Base-by-base conservation (phyloP, 2,113 vertebrate species). In the Jaculus jaculus region DNA sequence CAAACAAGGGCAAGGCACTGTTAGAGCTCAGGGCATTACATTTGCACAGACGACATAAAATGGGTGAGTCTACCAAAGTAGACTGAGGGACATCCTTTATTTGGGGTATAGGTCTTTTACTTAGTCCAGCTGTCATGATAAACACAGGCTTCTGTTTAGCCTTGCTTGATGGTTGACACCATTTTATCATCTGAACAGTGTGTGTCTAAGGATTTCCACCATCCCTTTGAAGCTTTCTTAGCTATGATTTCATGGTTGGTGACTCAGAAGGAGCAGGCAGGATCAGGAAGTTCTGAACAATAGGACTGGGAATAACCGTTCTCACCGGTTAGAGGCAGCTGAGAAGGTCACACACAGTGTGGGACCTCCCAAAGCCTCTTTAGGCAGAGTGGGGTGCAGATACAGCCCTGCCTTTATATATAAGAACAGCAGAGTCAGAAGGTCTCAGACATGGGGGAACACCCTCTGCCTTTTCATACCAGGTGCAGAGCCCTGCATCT, bases 201-300 rank as follows among this genome's bases (percentile, higher is more conserved):
- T 93, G 65, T 93, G 90, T 95, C 73, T 86, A 89, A 23, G 85
- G 75, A 68, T 92, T 89, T 84, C 78, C 91, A 18, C 24, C 28
- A 74, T 75, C 69, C 69, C 89, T 95, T 95, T 96, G 96, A 94
- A 94, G 83, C 77, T 89, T 95, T 88, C 95, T 94, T 79, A 96
- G 93, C 90, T 94, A 89, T 95, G 96, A 97, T 90, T 95, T 97
- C 96, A 96, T 94, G 86, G 72, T 93, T 63, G 42, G 80, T 97
- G 97, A 96, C 90, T 96, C 96, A 96, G 78, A 88, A 58, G 88
- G 91, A 81, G 58, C 90, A 81, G 89, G 92, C 87, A 84, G 87
- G 91, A 93, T 93, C 93, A 96, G 96, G 97, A 97, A 96, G 84
- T 75, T 20, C 63, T 54, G 28, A 95, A 96, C 97, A 96, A 96